A percentile compares a stretch with the other conserved stretches of the same genome.
Evolutionary conservation across 1,140 invertebrate genomes (phyloP).

Genomic region (Ylistrum balloti): DNA sequence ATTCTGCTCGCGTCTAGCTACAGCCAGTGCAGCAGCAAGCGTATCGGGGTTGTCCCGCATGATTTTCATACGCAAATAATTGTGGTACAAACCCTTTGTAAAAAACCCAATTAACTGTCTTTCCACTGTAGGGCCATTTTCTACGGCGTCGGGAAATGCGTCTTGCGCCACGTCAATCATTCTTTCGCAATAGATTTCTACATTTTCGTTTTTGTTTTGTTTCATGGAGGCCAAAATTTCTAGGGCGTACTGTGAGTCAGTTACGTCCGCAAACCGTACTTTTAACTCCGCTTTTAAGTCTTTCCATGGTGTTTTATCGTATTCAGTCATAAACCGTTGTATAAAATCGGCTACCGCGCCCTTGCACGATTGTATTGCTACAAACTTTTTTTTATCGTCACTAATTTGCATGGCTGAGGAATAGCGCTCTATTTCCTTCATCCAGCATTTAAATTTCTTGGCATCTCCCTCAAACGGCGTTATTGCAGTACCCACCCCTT

Average conservation of each 20-base stretch:
- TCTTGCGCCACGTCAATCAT: conserved; percentile 47
- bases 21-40: conserved; percentile 41
- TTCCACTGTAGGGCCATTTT: background rate
- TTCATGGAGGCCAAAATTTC: conserved; percentile 42
- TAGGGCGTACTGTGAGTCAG: conserved; percentile 55
- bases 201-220: conserved; percentile 47
- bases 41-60: conserved; percentile 52
- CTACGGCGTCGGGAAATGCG: conserved; percentile 38
- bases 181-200: conserved; percentile 60
- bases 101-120: conserved; percentile 53
- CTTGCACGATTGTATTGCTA: background rate
- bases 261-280: conserved; percentile 52
- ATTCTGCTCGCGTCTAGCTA: conserved; percentile 53
- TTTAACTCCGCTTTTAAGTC: conserved; percentile 45
- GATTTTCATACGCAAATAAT: conserved; percentile 56
- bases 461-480: too few species aligned
- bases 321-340: background rate
- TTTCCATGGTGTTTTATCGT: conserved; percentile 43
- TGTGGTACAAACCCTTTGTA: conserved; percentile 49
- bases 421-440: too few species aligned
- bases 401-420: too few species aligned
- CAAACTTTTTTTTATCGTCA: too few species aligned
- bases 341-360: conserved; percentile 55
- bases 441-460: too few species aligned
- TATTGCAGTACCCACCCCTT: too few species aligned